Percentiles rank a stretch among this genome's conserved stretches.
phyloP scores from a whole-genome alignment of 2,113 vertebrate species.

The Rhynchopsitta pachyrhyncha region DNA sequence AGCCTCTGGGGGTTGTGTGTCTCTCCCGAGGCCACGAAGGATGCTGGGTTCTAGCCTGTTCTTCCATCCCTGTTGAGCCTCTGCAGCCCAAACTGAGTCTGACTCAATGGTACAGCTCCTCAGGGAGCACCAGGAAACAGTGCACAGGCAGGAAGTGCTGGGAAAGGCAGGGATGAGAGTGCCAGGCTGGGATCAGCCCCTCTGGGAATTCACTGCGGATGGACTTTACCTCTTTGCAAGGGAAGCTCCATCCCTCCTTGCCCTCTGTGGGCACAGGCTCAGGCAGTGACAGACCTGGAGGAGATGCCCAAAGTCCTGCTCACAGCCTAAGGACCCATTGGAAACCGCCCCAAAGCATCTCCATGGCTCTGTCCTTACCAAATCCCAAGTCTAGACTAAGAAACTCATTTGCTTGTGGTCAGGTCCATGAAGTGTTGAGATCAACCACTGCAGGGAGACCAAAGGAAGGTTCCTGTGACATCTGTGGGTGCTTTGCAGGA shows the following conservation, averaged over 20 bases:
- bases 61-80: not conserved
- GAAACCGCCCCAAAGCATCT: not conserved
- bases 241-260: not conserved
- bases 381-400: not conserved
- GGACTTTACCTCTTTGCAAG: not conserved
- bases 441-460: not conserved
- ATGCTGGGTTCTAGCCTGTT: not conserved
- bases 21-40: not conserved
- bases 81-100: not conserved
- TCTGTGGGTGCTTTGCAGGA: not conserved
- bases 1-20: not conserved
- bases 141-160: not conserved
- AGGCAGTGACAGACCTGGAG: not conserved
- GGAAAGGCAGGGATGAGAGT: not conserved
- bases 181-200: not conserved
- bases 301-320: not conserved
- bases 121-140: not conserved
- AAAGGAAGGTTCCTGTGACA: not conserved
- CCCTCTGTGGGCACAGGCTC: not conserved
- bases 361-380: not conserved
- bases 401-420: not conserved
- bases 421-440: not conserved
- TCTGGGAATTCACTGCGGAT: not conserved
- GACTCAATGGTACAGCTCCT: not conserved
- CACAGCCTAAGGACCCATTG: not conserved